phyloP scores from a whole-genome alignment of 2,888 invertebrate genomes.

The Phorcus lineatus region DNA sequence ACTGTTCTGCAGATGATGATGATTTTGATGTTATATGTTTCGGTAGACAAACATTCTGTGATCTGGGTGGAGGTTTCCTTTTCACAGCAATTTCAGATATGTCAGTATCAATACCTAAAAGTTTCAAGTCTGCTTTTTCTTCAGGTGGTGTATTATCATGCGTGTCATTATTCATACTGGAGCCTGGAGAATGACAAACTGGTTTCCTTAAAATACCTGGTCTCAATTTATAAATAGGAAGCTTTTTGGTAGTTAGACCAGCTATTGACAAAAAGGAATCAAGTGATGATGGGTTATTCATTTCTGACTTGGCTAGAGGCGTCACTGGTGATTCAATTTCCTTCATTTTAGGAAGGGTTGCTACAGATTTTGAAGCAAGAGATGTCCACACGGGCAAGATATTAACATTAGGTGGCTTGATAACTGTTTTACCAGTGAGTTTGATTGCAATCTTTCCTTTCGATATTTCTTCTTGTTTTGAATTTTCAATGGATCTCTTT shows the following conservation, averaged over 20 bases:
- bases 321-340: not conserved
- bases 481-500: not conserved
- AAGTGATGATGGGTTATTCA: conserved; percentile 41
- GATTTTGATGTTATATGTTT: not conserved
- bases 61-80: conserved; percentile 50
- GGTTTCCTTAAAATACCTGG: not conserved
- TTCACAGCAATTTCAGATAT: conserved; percentile 40
- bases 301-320: conserved; percentile 31
- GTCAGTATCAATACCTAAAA: conserved; percentile 51
- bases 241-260: not conserved
- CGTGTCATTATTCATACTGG: not conserved
- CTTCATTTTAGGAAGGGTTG: not conserved
- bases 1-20: not conserved
- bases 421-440: conserved; percentile 38
- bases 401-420: conserved; percentile 32
- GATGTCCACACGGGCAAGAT: conserved; percentile 36
- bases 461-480: not conserved
- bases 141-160: conserved; percentile 29
- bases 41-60: conserved; percentile 26
- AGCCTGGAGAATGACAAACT: not conserved
- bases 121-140: conserved; percentile 41
- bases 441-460: conserved; percentile 39
- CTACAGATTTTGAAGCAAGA: conserved; percentile 23
- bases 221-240: conserved; percentile 20
- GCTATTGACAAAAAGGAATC: conserved; percentile 52